Evolutionary conservation across 2,797 vertebrate species (phyloP).

Genomic region (Balearica regulorum): DNA sequence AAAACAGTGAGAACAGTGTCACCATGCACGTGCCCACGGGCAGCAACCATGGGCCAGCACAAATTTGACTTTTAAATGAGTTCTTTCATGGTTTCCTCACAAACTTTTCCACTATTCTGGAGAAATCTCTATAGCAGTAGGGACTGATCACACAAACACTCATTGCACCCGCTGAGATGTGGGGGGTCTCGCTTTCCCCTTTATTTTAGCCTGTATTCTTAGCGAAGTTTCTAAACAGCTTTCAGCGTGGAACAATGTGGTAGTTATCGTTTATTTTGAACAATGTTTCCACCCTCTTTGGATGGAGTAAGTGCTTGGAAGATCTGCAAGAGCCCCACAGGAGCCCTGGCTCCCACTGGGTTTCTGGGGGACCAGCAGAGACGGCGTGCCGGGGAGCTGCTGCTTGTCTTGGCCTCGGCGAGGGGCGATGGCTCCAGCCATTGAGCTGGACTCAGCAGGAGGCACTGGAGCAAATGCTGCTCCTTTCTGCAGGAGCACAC

Average conservation of each 20-base stretch:
- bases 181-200: not conserved
- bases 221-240: not conserved
- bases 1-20: not conserved
- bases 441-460: not conserved
- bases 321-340: not conserved
- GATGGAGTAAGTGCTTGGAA: not conserved
- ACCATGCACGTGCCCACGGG: not conserved
- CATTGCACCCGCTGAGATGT: not conserved
- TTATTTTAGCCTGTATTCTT: not conserved
- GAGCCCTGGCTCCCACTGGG: not conserved
- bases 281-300: not conserved
- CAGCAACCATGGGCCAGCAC: not conserved
- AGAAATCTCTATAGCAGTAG: not conserved
- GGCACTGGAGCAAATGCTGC: not conserved
- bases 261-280: not conserved
- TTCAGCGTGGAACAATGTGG: not conserved
- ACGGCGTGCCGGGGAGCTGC: rapidly evolving
- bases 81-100: not conserved
- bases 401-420: not conserved
- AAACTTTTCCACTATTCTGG: not conserved
- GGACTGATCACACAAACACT: not conserved
- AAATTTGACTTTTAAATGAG: not conserved
- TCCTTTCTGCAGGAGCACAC: not conserved
- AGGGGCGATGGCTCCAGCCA: not conserved
- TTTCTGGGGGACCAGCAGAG: not conserved